These are phyloP conservation scores for Tethya wilhelma DNA, from an alignment of 37 sponge, comb jelly and placozoan genomes.

Conservation along the genomic window DNA sequence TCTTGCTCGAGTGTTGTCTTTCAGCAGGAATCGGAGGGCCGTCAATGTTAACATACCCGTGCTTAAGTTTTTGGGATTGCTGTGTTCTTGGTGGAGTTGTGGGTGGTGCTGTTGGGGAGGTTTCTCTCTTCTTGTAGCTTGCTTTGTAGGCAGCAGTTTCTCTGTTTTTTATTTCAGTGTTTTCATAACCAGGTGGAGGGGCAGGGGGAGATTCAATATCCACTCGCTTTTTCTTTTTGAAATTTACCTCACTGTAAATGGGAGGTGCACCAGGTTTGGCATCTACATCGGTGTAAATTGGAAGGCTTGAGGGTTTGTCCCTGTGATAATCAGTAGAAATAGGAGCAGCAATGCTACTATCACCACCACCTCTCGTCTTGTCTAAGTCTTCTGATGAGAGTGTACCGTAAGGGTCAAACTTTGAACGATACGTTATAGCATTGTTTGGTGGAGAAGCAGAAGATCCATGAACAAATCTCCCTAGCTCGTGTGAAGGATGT, in stretches of 20 bases:
- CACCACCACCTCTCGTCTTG: slow-evolving; percentile 1
- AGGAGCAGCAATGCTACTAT: not conserved
- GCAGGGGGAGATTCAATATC: not conserved
- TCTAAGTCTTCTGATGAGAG: not conserved
- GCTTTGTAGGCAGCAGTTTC: not conserved
- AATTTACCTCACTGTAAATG: too few species aligned
- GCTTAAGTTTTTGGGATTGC: not conserved
- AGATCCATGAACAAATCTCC: not conserved
- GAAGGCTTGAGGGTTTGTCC: too few species aligned
- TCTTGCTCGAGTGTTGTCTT: too few species aligned
- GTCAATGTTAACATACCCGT: slow-evolving; percentile 13
- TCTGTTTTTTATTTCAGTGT: not conserved
- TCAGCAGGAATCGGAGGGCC: too few species aligned
- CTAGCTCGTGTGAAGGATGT: not conserved
- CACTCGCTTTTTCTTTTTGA: too few species aligned
- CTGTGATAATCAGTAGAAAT: too few species aligned
- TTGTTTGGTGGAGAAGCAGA: not conserved
- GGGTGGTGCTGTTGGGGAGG: slow-evolving; percentile 1
- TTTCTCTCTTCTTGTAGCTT: not conserved
- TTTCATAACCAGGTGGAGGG: slow-evolving; percentile 36
- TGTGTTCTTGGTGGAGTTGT: not conserved
- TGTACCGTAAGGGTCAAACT: slow-evolving; percentile 35
- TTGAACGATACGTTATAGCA: not conserved
- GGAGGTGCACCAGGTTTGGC: too few species aligned
- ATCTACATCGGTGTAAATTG: too few species aligned